These are phyloP conservation scores for Eudemis profundana DNA, from an alignment of 2,888 invertebrate genomes.

Conservation along the genomic window DNA sequence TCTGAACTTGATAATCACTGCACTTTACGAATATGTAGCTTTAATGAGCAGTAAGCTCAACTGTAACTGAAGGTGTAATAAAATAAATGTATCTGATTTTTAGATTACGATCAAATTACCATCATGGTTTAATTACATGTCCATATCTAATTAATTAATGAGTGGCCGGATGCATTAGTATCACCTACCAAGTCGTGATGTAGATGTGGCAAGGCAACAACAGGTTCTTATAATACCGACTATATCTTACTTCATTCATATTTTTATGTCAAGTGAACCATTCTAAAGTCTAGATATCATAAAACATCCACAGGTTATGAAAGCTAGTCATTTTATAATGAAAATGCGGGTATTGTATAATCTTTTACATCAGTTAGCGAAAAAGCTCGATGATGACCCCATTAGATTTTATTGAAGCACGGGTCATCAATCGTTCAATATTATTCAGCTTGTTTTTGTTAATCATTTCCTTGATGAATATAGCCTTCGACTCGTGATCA, in stretches of 20 bases:
- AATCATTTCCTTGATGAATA: neutral
- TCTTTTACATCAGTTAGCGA: neutral
- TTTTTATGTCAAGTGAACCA: constrained; percentile 62
- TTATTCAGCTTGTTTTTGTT: neutral
- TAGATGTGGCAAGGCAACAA: constrained; percentile 48
- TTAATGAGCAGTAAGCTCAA: neutral
- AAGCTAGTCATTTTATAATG: constrained; percentile 8
- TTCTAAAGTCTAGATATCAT: constrained; percentile 71
- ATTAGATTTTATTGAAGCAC: constrained; percentile 1
- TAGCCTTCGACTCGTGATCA: neutral
- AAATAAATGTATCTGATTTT: constrained; percentile 16
- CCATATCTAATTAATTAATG: constrained; percentile 24
- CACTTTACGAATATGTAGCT: neutral
- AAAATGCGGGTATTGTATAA: neutral
- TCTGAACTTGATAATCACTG: no score
- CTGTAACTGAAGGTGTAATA: neutral
- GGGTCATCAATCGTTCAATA: neutral
- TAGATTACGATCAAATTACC: constrained; percentile 5
- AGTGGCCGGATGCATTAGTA: constrained; percentile 24
- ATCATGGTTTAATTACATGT: constrained; percentile 10
- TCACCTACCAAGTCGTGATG: constrained; percentile 10
- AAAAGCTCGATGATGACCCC: neutral
- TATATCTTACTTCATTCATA: constrained; percentile 57
- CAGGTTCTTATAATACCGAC: constrained; percentile 54
- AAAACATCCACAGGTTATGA: constrained; percentile 62